Evolutionary conservation across 1,140 invertebrate species (phyloP), one percentile per base, ranked within the genome.

Genomic region (Caerostris darwini): DNA sequence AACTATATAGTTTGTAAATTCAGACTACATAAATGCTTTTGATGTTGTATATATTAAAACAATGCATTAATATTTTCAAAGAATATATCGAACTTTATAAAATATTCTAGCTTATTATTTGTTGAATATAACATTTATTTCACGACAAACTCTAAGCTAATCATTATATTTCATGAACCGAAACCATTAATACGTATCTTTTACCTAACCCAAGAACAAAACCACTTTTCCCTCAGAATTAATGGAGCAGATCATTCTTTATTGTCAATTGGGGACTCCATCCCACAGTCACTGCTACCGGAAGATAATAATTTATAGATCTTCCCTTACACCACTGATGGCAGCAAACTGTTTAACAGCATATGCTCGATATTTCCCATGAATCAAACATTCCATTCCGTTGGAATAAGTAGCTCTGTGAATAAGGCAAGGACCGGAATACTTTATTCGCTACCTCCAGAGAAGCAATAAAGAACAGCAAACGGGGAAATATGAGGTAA

Each of bases 271-370:
- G 61, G 61, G 61, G 5, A 67, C 61, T 6, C 61, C n/a, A 67
- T 67, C n/a, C 61, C 3, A n/a, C 34, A 34, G 34, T 34, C 34
- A 34, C 12, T 67, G 5, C n/a, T n/a, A n/a, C 61, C 0, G 61
- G 61, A 67, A 67, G 61, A 67, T 67, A 67, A 67, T 67, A 67
- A 67, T 67, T 67, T 67, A 67, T 67, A 67, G 61, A 67, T 67
- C 61, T 6, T 34, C 34, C 34, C 34, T 34, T 34, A 14, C 61
- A 17, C 61, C 61, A 67, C 61, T 67, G 61, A 17, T n/a, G 61
- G 61, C 61, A 5, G 61, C 61, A 34, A 34, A 34, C 61, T 67
- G 61, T 67, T 67, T 17, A 67, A 67, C 61, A 67, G 17, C 2
- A n/a, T 67, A 67, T n/a, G 61, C 14, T 67, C 61, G 61, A 67